Conservation (phyloP, 2,888 invertebrate species). For the Drosophila borborema region DNA sequence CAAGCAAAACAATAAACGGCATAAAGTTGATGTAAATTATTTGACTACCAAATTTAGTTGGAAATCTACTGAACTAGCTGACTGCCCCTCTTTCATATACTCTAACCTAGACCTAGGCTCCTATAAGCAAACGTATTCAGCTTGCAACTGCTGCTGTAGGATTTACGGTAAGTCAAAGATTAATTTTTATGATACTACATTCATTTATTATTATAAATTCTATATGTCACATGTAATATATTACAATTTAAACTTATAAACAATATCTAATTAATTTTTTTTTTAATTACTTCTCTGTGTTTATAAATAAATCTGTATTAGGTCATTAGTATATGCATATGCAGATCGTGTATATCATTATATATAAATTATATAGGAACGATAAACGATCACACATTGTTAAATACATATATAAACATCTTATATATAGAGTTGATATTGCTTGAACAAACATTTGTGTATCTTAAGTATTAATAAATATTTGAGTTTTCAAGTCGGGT, state of each 20-base stretch:
- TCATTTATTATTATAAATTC: neutral
- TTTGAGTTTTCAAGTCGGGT: neutral
- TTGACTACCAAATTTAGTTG: constrained; percentile 80
- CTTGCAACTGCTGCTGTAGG: neutral
- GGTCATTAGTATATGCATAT: too few relatives aligned
- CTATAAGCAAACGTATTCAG: neutral
- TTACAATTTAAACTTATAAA: too few relatives aligned
- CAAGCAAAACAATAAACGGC: constrained; percentile 66
- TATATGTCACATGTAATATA: too few relatives aligned
- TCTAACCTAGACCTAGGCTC: constrained; percentile 18
- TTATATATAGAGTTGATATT: neutral
- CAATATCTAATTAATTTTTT: too few relatives aligned
- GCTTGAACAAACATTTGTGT: neutral
- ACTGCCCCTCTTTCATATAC: constrained; percentile 42
- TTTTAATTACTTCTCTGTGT: too few relatives aligned
- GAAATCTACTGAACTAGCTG: constrained; percentile 67
- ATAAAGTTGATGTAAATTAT: constrained; percentile 77
- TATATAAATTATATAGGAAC: too few relatives aligned
- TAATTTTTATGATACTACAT: neutral
- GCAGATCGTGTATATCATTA: too few relatives aligned
- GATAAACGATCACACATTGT: too few relatives aligned
- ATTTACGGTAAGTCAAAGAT: neutral
- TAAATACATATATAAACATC: neutral
- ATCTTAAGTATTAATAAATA: neutral
- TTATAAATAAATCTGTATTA: too few relatives aligned